Percentiles rank a stretch among this genome's conserved stretches.
Conservation (phyloP, 2,888 invertebrate species). For the Hirtodrosophila alboralis region DNA sequence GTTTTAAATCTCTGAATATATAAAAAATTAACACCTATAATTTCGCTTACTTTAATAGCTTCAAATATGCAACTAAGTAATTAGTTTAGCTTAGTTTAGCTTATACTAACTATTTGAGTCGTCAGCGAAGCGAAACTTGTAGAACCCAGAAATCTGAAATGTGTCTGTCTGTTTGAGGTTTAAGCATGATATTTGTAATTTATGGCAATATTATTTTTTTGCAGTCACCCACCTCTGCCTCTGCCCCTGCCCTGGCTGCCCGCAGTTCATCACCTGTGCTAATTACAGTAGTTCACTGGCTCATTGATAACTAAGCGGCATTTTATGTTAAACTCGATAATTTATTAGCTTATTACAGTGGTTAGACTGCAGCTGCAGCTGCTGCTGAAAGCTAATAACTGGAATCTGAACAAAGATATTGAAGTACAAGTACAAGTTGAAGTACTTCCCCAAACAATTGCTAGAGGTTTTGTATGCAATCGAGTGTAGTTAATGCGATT, state of each 20-base stretch:
- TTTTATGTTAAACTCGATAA: conserved; percentile 73
- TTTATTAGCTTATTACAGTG: conserved; percentile 77
- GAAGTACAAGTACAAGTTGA: too few species aligned
- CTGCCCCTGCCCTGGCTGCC: background rate
- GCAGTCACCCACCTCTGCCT: conserved; percentile 48
- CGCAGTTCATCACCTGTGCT: conserved; percentile 24
- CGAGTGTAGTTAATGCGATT: conserved; percentile 73
- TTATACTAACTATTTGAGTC: conserved; percentile 9
- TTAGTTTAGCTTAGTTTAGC: conserved; percentile 39
- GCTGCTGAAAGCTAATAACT: conserved; percentile 12
- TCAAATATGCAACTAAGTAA: conserved; percentile 30
- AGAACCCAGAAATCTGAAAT: conserved; percentile 27
- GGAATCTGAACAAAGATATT: conserved; percentile 14
- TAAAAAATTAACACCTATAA: conserved; percentile 33
- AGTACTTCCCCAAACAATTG: conserved; percentile 15
- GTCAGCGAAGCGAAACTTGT: conserved; percentile 41
- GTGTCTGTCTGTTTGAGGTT: conserved; percentile 9
- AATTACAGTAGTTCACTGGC: conserved; percentile 60
- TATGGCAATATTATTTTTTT: conserved; percentile 33
- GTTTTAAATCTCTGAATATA: conserved; percentile 1
- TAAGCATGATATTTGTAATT: conserved; percentile 39
- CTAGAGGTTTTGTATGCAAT: conserved; percentile 52
- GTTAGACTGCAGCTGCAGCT: conserved; percentile 36
- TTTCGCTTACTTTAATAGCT: conserved; percentile 16
- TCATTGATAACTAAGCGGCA: conserved; percentile 70